Evolutionary conservation across 2,888 invertebrate species (phyloP).

Genomic region (Euspilapteryx auroguttella): DNA sequence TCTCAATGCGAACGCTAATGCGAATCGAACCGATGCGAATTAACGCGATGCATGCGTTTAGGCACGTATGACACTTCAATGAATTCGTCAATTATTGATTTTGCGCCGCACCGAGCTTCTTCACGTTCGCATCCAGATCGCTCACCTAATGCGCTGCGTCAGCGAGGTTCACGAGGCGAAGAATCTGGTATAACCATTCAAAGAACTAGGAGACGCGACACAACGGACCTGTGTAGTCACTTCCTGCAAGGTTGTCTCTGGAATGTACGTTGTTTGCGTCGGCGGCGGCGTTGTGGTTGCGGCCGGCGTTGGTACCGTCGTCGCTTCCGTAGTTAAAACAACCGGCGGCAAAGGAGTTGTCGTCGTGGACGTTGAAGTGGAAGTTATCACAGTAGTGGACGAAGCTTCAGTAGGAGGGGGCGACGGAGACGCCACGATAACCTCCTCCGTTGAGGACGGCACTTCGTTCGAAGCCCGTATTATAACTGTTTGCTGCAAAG

Average conservation of each 20-base stretch:
- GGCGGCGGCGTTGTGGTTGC: conserved; percentile 17
- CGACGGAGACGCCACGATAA: conserved; percentile 20
- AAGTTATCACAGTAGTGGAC: neutral
- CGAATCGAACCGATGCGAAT: no score
- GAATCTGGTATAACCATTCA: no score
- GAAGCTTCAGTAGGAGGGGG: no score
- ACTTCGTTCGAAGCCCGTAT: conserved; percentile 49
- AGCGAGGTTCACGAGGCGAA: no score
- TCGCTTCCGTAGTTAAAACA: conserved; percentile 19
- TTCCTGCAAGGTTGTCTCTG: conserved; percentile 13
- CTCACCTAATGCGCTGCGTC: no score
- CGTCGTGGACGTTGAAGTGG: conserved; percentile 9
- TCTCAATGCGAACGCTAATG: no score
- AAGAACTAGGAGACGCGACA: no score
- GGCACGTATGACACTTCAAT: no score
- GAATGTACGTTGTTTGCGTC: conserved; percentile 32
- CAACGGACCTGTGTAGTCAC: neutral
- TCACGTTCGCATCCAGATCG: no score
- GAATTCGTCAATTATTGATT: no score
- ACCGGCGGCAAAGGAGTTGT: conserved; percentile 20
- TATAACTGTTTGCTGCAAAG: conserved; percentile 57
- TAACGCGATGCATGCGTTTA: no score
- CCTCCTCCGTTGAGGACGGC: conserved; percentile 27
- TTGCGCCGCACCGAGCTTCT: no score
- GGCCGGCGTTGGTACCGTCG: conserved; percentile 14